phyloP scores from a whole-genome alignment of 2,888 invertebrate genomes.

The Steinernema hermaphroditum region DNA sequence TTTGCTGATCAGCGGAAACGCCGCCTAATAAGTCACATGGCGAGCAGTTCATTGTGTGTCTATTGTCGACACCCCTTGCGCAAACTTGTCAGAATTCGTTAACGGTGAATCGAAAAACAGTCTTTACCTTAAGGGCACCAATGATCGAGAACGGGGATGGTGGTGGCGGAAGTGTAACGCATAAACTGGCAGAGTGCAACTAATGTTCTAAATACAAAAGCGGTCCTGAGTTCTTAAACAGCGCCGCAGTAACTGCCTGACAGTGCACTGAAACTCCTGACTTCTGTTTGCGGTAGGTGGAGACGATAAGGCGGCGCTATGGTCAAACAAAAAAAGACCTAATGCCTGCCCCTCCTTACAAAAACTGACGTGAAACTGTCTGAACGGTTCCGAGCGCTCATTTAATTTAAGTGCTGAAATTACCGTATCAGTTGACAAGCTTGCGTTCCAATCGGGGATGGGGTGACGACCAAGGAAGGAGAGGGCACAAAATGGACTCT shows the following conservation, averaged over 20 bases:
- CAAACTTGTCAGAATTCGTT: slow-evolving; percentile 28
- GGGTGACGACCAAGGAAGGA: no score
- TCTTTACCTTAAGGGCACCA: background rate
- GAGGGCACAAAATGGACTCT: no score
- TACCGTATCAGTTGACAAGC: no score
- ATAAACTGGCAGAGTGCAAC: background rate
- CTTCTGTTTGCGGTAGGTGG: slow-evolving; percentile 10
- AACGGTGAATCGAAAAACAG: slow-evolving; percentile 13
- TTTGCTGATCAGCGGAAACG: background rate
- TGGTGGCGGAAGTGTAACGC: background rate
- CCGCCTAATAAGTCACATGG: slow-evolving; percentile 24
- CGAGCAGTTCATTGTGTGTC: background rate
- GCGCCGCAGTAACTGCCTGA: background rate
- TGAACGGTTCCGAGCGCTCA: no score
- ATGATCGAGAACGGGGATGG: background rate
- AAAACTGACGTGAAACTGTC: no score
- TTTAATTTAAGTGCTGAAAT: no score
- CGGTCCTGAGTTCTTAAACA: background rate
- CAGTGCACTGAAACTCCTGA: background rate
- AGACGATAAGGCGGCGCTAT: slow-evolving; percentile 1
- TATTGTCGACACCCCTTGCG: slow-evolving; percentile 20
- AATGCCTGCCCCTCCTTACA: no score
- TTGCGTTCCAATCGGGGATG: no score
- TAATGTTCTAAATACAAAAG: background rate
- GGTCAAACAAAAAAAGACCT: background rate